phyloP scores from a whole-genome alignment of 2,797 vertebrate genomes.

The Acrossocheilus wenchowensis region DNA sequence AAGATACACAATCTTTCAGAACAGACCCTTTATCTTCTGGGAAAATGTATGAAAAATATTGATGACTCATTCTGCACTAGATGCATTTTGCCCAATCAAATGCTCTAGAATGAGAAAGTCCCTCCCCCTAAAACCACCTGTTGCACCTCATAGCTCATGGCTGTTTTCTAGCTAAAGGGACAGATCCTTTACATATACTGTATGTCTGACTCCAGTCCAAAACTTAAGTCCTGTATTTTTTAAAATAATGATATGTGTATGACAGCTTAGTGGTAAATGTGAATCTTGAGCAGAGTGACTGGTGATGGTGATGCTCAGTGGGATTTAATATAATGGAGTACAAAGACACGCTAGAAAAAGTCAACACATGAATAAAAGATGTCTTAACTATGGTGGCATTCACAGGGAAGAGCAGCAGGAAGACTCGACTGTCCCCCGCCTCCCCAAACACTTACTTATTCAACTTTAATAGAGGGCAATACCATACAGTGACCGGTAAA shows the following conservation, averaged over 20 bases:
- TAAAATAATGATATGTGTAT: background rate
- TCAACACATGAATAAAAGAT: constrained; percentile 48
- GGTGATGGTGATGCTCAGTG: background rate
- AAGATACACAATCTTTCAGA: too few relatives aligned
- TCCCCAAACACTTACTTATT: constrained; percentile 19
- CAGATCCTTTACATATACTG: background rate
- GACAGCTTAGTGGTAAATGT: background rate
- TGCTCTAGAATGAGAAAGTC: background rate
- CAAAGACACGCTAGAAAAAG: constrained; percentile 22
- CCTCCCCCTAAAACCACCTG: background rate
- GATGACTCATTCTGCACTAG: background rate
- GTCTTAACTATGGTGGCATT: constrained; percentile 25
- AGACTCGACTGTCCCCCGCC: background rate
- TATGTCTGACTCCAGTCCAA: background rate
- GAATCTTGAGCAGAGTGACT: background rate
- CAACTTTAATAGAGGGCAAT: constrained; percentile 25
- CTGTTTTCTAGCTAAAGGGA: background rate
- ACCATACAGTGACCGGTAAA: constrained; percentile 28
- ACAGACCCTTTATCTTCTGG: background rate
- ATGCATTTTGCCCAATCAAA: background rate
- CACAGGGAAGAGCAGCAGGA: constrained; percentile 21
- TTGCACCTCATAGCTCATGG: background rate
- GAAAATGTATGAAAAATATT: background rate
- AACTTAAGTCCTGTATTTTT: background rate
- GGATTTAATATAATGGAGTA: constrained; percentile 26